These are phyloP conservation scores for Riparia riparia DNA, from an alignment of 2,113 vertebrate species.

Conservation along the genomic window DNA sequence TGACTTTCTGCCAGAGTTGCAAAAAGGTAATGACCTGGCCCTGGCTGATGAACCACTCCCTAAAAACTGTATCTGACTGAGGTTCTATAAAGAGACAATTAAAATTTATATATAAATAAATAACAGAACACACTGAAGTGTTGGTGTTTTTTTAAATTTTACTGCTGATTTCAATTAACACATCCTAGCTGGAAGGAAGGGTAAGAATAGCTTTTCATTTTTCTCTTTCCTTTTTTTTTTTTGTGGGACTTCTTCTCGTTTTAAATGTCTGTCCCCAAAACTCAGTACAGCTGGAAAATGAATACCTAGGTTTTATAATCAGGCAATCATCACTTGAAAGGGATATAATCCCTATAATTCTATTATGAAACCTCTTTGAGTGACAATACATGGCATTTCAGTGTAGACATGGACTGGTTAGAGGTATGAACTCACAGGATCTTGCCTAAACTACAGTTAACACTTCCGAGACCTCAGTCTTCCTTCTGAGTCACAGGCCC, in stretches of 20 bases:
- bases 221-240: background rate
- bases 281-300: background rate
- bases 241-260: background rate
- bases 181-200: background rate
- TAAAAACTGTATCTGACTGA: background rate
- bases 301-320: background rate
- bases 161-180: background rate
- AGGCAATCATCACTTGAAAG: background rate
- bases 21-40: background rate
- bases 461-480: background rate
- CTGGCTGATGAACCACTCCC: background rate
- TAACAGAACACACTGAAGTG: background rate
- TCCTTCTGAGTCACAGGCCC: background rate
- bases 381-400: background rate
- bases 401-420: background rate
- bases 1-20: background rate
- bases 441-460: background rate
- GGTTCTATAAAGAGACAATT: background rate
- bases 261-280: background rate
- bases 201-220: background rate
- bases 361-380: background rate
- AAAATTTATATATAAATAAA: background rate
- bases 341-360: background rate
- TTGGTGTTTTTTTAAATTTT: accelerated
- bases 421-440: background rate